Conservation (phyloP, 2,113 vertebrate genomes). For the Podarcis raffonei region DNA sequence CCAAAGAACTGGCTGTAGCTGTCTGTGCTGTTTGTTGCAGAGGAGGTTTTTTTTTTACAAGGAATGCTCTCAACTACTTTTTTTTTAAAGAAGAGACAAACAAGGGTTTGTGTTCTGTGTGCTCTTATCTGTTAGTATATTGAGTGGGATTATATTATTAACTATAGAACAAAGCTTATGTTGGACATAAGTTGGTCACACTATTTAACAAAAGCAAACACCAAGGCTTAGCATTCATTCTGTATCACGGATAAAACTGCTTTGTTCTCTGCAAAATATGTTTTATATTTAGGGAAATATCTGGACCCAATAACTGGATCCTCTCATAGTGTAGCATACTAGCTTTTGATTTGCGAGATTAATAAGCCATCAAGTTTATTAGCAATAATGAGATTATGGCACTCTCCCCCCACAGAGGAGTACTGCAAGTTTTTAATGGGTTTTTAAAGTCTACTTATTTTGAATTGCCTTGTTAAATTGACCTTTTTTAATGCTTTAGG, state of each 20-base stretch:
- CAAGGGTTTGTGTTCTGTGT: neutral
- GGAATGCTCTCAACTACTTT: too few species aligned
- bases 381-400: neutral
- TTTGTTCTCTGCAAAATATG: neutral
- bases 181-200: neutral
- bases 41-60: too few species aligned
- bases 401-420: neutral
- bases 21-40: neutral
- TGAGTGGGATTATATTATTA: neutral
- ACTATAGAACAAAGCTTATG: neutral
- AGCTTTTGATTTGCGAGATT: neutral
- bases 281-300: neutral
- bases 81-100: too few species aligned
- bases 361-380: neutral
- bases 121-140: neutral
- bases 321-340: neutral
- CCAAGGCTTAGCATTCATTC: neutral
- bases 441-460: neutral
- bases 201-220: neutral
- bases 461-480: too few species aligned
- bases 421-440: neutral
- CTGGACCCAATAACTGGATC: neutral
- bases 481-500: too few species aligned
- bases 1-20: slow-evolving; percentile 50
- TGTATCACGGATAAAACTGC: neutral